phyloP scores from a whole-genome alignment of 2,888 invertebrate genomes.

The Drosophila nr. perissopoda region DNA sequence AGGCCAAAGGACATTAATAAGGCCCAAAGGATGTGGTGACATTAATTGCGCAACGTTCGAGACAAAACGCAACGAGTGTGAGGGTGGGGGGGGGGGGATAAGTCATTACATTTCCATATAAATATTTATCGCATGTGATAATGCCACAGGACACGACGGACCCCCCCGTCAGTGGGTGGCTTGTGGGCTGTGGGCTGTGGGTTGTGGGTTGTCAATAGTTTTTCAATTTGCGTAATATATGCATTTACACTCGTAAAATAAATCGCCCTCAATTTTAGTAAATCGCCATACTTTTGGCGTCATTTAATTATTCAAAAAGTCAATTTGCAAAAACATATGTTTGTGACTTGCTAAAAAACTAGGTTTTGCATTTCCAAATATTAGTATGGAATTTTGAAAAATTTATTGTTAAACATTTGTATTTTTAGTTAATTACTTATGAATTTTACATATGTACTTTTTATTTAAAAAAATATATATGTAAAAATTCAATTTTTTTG shows the following conservation, averaged over 20 bases:
- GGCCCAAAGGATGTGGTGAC: conserved; percentile 81
- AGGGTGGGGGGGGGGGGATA: background rate
- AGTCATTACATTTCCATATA: conserved; percentile 81
- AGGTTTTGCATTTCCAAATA: background rate
- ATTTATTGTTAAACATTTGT: background rate
- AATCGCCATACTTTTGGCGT: no score
- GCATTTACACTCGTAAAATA: background rate
- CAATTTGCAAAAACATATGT: background rate
- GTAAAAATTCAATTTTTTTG: no score
- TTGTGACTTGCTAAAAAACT: background rate
- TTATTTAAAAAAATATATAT: no score
- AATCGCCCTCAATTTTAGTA: background rate
- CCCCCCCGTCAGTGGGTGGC: conserved; percentile 4
- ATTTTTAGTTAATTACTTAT: background rate
- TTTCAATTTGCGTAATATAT: conserved; percentile 72
- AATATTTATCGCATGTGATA: conserved; percentile 81
- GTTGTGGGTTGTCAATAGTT: conserved; percentile 68
- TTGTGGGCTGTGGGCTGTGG: background rate
- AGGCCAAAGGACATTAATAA: conserved; percentile 77
- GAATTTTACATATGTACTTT: no score
- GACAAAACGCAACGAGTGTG: conserved; percentile 19
- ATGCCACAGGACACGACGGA: conserved; percentile 45
- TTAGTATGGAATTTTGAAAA: background rate
- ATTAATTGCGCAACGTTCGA: conserved; percentile 75
- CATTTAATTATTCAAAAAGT: background rate